Evolutionary conservation across 1,140 invertebrate genomes (phyloP).

Genomic region (Plutomurus gul): DNA sequence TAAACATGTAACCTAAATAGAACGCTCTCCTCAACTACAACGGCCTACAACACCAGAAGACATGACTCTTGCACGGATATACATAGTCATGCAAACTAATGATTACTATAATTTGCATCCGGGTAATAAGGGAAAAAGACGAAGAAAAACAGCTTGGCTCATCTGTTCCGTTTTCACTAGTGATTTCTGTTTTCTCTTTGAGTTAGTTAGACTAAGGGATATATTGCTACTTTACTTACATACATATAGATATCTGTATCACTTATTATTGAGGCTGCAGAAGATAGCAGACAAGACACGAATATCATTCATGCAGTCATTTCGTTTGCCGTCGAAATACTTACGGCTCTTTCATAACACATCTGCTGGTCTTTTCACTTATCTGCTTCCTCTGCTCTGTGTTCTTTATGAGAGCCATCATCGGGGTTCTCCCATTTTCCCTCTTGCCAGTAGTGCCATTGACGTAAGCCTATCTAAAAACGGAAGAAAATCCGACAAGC

Average conservation of each 20-base stretch:
- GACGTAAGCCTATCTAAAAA: too few species aligned
- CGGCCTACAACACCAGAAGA: constrained; percentile 3
- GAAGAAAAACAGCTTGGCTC: constrained; percentile 25
- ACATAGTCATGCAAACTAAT: neutral
- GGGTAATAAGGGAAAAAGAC: neutral
- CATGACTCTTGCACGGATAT: neutral
- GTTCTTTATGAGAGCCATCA: too few species aligned
- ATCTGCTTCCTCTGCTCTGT: neutral
- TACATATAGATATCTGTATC: neutral
- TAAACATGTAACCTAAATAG: constrained; percentile 13
- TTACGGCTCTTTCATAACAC: neutral
- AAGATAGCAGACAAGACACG: neutral
- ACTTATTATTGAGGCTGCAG: neutral
- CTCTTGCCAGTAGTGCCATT: too few species aligned
- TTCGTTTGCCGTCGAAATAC: too few species aligned
- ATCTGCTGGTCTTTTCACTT: neutral
- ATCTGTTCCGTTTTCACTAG: neutral
- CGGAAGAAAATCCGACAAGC: too few species aligned
- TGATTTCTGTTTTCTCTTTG: too few species aligned
- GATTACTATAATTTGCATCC: neutral
- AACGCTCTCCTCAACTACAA: too few species aligned
- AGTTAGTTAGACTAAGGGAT: too few species aligned
- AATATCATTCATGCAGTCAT: neutral
- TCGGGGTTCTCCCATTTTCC: too few species aligned
- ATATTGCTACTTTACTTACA: neutral